Evolutionary conservation across 2,797 vertebrate species (phyloP).

Genomic region (Aselliscus stoliczkanus): DNA sequence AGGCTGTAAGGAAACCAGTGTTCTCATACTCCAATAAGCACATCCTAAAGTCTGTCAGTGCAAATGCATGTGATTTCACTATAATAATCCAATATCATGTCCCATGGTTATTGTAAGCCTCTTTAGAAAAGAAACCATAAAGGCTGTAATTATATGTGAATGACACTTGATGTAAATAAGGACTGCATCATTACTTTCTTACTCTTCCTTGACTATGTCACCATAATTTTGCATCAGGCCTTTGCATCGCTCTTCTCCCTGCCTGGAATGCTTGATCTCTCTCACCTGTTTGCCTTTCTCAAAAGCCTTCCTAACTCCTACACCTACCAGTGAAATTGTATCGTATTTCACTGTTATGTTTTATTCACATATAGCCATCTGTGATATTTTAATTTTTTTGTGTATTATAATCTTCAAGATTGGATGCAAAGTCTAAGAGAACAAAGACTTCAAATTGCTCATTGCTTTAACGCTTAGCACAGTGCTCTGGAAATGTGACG

Average conservation of each 20-base stretch:
- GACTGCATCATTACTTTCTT: neutral
- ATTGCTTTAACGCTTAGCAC: neutral
- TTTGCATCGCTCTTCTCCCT: neutral
- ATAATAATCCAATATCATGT: neutral
- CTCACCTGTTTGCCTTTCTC: neutral
- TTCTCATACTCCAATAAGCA: neutral
- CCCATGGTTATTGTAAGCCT: slow-evolving; percentile 23
- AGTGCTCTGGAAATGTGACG: neutral
- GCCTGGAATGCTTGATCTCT: neutral
- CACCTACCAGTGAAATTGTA: neutral
- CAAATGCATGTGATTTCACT: slow-evolving; percentile 15
- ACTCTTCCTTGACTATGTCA: neutral
- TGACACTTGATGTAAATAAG: slow-evolving; percentile 54
- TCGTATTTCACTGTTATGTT: neutral
- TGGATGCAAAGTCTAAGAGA: neutral
- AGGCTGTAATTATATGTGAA: slow-evolving; percentile 43
- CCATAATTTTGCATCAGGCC: neutral
- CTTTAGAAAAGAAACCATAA: slow-evolving; percentile 18
- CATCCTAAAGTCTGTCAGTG: neutral
- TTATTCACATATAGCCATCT: neutral
- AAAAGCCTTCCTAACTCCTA: neutral
- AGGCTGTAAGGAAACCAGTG: neutral
- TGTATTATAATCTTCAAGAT: neutral
- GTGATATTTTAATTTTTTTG: neutral
- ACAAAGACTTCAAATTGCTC: neutral